Conservation (phyloP, 2,113 vertebrate genomes). For the Uropsilus gracilis region DNA sequence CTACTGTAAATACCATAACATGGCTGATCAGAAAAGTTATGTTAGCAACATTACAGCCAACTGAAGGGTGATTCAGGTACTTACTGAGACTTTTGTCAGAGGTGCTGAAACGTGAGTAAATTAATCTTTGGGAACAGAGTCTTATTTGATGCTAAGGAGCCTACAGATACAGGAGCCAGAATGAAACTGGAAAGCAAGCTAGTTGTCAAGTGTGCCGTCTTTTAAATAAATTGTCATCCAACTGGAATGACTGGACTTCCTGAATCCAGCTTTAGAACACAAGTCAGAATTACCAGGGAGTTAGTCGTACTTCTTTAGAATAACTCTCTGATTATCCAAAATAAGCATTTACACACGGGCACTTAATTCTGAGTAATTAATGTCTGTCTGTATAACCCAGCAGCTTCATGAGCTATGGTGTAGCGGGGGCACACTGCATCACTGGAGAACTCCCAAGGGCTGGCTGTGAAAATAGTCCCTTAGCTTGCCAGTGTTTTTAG, state of each 20-base stretch:
- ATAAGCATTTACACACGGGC: constrained; percentile 68
- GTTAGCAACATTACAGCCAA: neutral
- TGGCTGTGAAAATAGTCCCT: constrained; percentile 55
- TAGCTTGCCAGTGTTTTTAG: constrained; percentile 61
- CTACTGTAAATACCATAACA: neutral
- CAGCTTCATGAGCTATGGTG: constrained; percentile 74
- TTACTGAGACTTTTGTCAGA: neutral
- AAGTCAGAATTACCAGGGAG: constrained; percentile 59
- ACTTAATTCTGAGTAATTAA: constrained; percentile 71
- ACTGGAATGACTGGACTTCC: constrained; percentile 23
- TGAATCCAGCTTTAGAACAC: constrained; percentile 43
- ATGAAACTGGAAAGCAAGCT: constrained; percentile 19
- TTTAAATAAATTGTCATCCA: constrained; percentile 53
- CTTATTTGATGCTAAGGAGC: neutral
- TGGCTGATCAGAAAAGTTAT: neutral
- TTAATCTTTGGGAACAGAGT: neutral
- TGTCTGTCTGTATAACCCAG: constrained; percentile 34
- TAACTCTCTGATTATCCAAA: constrained; percentile 70
- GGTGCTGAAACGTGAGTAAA: neutral
- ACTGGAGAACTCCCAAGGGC: constrained; percentile 67
- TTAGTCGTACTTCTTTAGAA: constrained; percentile 61
- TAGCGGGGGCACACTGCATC: constrained; percentile 9
- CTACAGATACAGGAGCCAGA: neutral
- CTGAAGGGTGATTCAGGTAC: neutral
- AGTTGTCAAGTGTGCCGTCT: constrained; percentile 14